Base-by-base conservation (phyloP, 2,113 vertebrate species). In the Podarcis cretensis region DNA sequence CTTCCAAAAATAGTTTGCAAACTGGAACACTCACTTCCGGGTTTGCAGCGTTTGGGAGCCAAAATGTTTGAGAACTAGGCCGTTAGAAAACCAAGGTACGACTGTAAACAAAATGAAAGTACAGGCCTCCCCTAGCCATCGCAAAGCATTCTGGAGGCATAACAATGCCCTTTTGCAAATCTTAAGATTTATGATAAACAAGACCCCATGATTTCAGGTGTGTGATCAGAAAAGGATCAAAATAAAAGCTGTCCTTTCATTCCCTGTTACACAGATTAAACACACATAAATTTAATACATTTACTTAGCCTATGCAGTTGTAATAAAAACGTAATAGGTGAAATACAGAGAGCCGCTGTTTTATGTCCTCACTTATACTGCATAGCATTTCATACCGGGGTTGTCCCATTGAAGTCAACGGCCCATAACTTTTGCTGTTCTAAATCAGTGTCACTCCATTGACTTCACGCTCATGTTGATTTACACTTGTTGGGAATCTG, bases 281-380 rank as follows among this genome's bases (percentile, higher is more conserved):
- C 8, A 27, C 40, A 20, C 71, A 59, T 68, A 83, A 89, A 84
- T 23, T 16, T 43, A 77, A 7, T 21, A 35, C 14, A 57, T 82
- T 69, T 82, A 32, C 71, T 63, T 48, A 40, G 27, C 35, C 18
- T 21, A 63, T 75, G 37, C 77, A 75, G 32, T 23, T 85, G 81
- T 48, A 77, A 83, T 88, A 88, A 88, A 88, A 83, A 88, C 32
- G 23, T 85, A 81, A 81, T 89, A 37, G 48, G 37, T 85, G 54
- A 65, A 85, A 80, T 59, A 85, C 30, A 66, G 54, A 74, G 83
- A n/a, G 71, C 13, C 25, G 25, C 57, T 32, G 54, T 81, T 80
- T 65, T 81, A 73, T 85, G 68, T 48, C 76, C 57, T 80, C 37
- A 7, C 54, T 85, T 81, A 23, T 43, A 66, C n/a, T 23, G 32